Evolutionary conservation across 1,140 invertebrate species (phyloP).

Genomic region (Zaprionus nigranus): DNA sequence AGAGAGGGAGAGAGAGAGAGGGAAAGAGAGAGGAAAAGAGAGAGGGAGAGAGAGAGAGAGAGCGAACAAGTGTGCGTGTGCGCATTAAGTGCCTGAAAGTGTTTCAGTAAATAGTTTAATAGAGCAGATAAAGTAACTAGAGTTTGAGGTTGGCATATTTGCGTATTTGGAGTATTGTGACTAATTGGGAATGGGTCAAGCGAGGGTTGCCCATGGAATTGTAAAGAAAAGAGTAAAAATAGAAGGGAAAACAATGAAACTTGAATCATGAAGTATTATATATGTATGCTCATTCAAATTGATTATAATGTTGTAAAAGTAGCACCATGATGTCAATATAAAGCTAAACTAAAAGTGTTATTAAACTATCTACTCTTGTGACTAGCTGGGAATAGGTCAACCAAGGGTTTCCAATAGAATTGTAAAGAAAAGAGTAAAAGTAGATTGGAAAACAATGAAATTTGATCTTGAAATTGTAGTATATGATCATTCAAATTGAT

Average conservation of each 20-base stretch:
- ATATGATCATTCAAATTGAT: not conserved
- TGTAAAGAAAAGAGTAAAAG: not conserved
- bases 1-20: not conserved
- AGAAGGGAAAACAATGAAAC: not conserved
- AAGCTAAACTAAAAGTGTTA: no score
- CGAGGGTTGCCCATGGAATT: not conserved
- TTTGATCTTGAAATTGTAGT: not conserved
- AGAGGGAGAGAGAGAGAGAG: not conserved
- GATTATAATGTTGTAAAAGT: no score
- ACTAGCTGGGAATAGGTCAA: not conserved
- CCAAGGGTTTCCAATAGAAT: not conserved
- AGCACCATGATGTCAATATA: no score
- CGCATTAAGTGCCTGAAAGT: conserved; percentile 35
- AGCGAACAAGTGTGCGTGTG: not conserved
- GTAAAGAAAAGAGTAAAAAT: not conserved
- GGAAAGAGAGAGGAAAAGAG: not conserved
- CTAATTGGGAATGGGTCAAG: conserved; percentile 2
- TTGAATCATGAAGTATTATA: no score
- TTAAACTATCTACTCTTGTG: not conserved
- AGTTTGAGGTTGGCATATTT: conserved; percentile 17
- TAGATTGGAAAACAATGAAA: not conserved
- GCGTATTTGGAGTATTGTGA: conserved; percentile 6
- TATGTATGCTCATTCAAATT: no score
- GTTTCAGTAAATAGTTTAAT: conserved; percentile 38
- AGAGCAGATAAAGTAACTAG: conserved; percentile 26